Evolutionary conservation across 2,113 vertebrate genomes (phyloP).

Genomic region (Stomatorhinus ivindoensis): DNA sequence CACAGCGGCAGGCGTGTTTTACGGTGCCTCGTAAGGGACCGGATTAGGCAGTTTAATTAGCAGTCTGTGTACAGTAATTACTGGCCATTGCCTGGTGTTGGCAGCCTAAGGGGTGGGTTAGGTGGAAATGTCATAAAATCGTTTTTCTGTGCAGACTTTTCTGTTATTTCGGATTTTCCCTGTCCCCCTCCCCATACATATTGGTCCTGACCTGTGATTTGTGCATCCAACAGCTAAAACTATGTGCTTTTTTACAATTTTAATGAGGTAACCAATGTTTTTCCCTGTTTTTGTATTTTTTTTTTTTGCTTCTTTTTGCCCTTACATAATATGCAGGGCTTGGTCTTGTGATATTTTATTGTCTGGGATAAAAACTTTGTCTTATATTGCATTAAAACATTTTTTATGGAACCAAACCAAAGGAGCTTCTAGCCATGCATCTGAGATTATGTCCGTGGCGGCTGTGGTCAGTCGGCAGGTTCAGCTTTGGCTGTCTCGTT

Average conservation of each 20-base stretch:
- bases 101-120: not conserved
- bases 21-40: not conserved
- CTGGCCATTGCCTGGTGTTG: conserved; percentile 2
- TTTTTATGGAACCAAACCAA: not conserved
- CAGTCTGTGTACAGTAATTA: conserved; percentile 13
- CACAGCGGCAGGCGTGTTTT: not conserved
- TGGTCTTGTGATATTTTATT: not conserved
- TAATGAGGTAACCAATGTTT: not conserved
- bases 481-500: not conserved
- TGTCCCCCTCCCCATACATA: not conserved
- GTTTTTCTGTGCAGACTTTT: not conserved
- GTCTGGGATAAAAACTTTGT: not conserved
- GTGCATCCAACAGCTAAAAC: not conserved
- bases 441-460: not conserved
- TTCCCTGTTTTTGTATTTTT: not conserved
- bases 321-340: not conserved
- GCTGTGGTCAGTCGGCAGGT: not conserved
- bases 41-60: conserved; percentile 11
- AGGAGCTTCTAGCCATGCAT: not conserved
- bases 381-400: not conserved
- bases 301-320: not conserved
- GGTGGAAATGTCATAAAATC: not conserved
- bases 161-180: not conserved
- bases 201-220: not conserved
- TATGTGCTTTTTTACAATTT: not conserved